Conservation (phyloP, 2,113 vertebrate species). For the Cryptomyrus ogoouensis region DNA sequence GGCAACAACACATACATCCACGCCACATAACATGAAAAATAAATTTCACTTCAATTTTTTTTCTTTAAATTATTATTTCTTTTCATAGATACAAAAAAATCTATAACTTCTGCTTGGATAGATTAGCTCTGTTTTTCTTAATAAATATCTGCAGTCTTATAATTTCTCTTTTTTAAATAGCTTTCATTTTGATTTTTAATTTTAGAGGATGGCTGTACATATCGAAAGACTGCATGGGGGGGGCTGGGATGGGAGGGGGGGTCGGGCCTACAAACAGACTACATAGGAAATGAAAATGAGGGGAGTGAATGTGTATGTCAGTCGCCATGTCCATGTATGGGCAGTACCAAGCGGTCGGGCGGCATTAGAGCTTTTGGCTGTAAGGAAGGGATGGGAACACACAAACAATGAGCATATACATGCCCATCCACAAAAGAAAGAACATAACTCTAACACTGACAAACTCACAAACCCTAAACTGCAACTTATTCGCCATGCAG, state of each 20-base stretch:
- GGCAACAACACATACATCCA: constrained; percentile 98
- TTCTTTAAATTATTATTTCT: constrained; percentile 42
- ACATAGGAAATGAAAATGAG: constrained; percentile 93
- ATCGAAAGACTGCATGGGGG: constrained; percentile 75
- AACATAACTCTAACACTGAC: constrained; percentile 97
- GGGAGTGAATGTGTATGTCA: constrained; percentile 92
- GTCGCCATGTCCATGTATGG: constrained; percentile 99
- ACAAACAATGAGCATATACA: constrained; percentile 98
- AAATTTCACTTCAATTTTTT: constrained; percentile 81
- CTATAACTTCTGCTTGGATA: constrained; percentile 54
- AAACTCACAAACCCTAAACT: constrained; percentile 97
- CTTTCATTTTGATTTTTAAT: constrained; percentile 57
- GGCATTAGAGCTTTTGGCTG: constrained; percentile 99
- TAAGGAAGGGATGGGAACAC: constrained; percentile 99
- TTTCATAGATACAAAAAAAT: constrained; percentile 64
- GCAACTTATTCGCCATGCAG: constrained; percentile 97
- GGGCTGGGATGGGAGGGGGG: constrained; percentile 41
- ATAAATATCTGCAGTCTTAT: constrained; percentile 71
- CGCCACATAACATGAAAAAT: constrained; percentile 98
- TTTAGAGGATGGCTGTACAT: constrained; percentile 81
- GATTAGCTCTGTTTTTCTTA: constrained; percentile 43
- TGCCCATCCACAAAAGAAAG: constrained; percentile 91
- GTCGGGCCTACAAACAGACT: constrained; percentile 81
- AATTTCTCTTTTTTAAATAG: constrained; percentile 51
- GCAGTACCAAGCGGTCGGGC: constrained; percentile 94